Conservation (phyloP, 2,113 vertebrate genomes). For the Gallinago jamesoni region DNA sequence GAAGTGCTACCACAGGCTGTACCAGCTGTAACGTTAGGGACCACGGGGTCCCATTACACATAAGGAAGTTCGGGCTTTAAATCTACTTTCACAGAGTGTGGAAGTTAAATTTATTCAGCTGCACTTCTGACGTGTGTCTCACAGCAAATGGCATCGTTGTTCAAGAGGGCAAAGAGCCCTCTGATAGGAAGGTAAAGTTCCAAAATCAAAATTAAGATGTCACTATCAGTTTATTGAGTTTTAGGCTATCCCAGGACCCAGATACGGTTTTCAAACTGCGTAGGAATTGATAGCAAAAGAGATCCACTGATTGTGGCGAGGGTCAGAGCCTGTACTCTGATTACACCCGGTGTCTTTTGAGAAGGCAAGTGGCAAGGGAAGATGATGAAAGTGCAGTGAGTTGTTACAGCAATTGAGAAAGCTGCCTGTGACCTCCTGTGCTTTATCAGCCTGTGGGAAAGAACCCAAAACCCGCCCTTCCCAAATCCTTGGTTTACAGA, state of each 20-base stretch:
- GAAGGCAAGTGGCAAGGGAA: not conserved
- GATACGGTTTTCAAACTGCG: not conserved
- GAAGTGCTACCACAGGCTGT: not conserved
- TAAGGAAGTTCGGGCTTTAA: not conserved
- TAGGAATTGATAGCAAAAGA: not conserved
- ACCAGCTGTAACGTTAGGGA: not conserved
- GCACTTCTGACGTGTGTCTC: not conserved
- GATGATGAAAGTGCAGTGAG: not conserved
- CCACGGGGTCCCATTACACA: not conserved
- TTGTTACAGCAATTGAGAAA: not conserved
- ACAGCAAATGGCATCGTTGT: not conserved
- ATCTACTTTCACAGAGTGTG: not conserved
- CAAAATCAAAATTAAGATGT: not conserved
- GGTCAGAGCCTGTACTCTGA: not conserved
- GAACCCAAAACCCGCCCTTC: not conserved
- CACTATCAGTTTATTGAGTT: not conserved
- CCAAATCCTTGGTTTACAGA: not conserved
- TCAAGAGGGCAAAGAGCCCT: not conserved
- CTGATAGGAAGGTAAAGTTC: accelerated
- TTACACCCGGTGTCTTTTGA: not conserved
- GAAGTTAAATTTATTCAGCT: not conserved
- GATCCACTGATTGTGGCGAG: not conserved
- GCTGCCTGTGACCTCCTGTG: not conserved
- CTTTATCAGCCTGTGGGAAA: not conserved
- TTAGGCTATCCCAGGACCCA: not conserved